Base-by-base conservation (phyloP, 1,140 invertebrate genomes). In the Lanistes nyassanus region DNA sequence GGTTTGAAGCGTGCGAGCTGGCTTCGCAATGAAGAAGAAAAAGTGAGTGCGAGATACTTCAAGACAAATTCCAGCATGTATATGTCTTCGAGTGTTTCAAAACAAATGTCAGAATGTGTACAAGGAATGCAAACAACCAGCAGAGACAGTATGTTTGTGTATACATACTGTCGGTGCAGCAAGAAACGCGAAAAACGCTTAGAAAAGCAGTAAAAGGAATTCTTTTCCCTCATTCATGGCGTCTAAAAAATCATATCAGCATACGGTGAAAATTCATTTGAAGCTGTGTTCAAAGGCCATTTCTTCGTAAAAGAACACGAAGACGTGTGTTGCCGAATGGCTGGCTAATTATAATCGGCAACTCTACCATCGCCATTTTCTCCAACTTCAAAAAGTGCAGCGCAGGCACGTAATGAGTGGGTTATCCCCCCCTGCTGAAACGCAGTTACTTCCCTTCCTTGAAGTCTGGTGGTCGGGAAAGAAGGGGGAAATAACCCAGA, bases 391-490 rank as follows among this genome's bases (percentile, higher is more conserved):
- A 67, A 37, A 67, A 36, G 21, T 19, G 65, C 21, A 21, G 19
- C 42, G 36, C 37, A 21, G 36, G 19, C 37, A 67, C 36, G 65
- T 67, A 67, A 42, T 67, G 9, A 42, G 42, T 5, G 65, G 37
- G 37, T n/a, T 23, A 21, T 2, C 21, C 37, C 16, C 62, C 65
- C 65, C 65, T 67, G 36, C 34, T n/a, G 65, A 42, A 36, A 36
- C 11, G 23, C 37, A 23, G 37, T 67, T 67, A 67, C 65, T 29
- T 42, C 65, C 65, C 65, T 42, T 67, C 65, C 65, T 67, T 67
- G 65, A 67, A 39, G 65, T 67, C 36, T 19, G 23, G 4, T 39
- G 36, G 21, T 36, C 37, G 42, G n/a, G 42, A 67, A 37, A 67
- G 42, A 21, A 67, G 62, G 26, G 21, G 36, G 36, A 16, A 21